A percentile compares a stretch with the other conserved stretches of the same genome.
phyloP scores from a whole-genome alignment of 35 echinoderm and acorn worm genomes.

The Chiridota heheva region DNA sequence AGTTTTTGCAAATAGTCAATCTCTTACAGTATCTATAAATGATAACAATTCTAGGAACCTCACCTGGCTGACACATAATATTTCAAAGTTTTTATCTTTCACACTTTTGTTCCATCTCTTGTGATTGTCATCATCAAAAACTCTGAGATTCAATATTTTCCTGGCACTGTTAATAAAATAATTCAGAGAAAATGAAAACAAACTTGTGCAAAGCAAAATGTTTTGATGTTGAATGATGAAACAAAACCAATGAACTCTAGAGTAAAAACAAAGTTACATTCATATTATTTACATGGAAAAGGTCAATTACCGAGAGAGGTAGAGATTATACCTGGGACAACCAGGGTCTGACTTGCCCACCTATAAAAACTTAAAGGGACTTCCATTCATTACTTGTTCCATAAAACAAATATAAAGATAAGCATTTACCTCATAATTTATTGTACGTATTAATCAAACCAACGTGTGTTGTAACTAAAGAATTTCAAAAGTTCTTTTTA shows the following conservation, averaged over 20 bases:
- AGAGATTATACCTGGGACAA: background rate
- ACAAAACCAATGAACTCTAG: background rate
- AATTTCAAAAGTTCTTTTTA: too few relatives aligned
- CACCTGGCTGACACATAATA: constrained; percentile 98
- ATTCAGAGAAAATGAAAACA: background rate
- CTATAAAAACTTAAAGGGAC: background rate
- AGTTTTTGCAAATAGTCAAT: too few relatives aligned
- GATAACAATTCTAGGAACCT: too few relatives aligned
- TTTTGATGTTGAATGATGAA: background rate
- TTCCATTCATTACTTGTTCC: too few relatives aligned
- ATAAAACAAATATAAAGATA: too few relatives aligned
- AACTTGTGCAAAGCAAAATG: background rate
- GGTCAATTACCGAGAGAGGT: background rate
- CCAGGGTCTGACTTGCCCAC: background rate
- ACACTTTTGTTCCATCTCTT: constrained; percentile 97
- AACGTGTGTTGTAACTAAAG: too few relatives aligned
- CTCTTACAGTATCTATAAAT: too few relatives aligned
- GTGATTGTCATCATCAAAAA: constrained; percentile 93
- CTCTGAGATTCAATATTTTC: constrained; percentile 83
- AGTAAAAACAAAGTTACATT: background rate
- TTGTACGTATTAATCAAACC: too few relatives aligned
- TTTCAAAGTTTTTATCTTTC: constrained; percentile 96
- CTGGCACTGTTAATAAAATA: constrained; percentile 69
- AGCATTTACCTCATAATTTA: too few relatives aligned
- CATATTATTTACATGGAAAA: background rate